Conservation (phyloP, 2,797 vertebrate species). For the Pelobates cultripes region DNA sequence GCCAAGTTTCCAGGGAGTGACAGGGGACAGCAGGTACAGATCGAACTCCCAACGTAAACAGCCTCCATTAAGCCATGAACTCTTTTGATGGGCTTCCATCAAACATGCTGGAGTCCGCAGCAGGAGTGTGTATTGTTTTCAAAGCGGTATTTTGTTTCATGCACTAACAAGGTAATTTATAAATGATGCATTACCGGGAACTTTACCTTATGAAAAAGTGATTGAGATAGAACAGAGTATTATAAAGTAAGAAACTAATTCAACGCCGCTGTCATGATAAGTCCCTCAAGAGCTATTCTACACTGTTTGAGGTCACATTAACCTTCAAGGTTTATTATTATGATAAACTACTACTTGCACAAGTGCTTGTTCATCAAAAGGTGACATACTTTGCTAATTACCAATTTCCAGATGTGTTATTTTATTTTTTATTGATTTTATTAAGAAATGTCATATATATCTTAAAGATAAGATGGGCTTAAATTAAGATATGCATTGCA, state of each 20-base stretch:
- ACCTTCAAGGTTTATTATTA: conserved; percentile 51
- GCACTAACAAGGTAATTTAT: conserved; percentile 79
- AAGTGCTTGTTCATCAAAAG: neutral
- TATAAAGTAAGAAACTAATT: conserved; percentile 51
- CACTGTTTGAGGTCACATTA: conserved; percentile 56
- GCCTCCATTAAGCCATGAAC: conserved; percentile 72
- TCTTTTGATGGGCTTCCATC: conserved; percentile 81
- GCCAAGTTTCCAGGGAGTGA: conserved; percentile 84
- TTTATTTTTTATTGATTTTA: neutral
- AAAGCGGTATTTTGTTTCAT: conserved; percentile 78
- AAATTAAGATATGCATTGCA: no score
- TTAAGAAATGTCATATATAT: no score
- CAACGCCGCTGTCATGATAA: conserved; percentile 54
- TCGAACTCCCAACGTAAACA: conserved; percentile 74
- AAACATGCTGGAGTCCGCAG: conserved; percentile 68
- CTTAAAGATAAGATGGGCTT: no score
- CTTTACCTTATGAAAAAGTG: conserved; percentile 51
- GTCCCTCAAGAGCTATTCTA: conserved; percentile 52
- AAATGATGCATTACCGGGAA: conserved; percentile 80
- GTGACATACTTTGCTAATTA: neutral
- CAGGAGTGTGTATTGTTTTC: conserved; percentile 79
- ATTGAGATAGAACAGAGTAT: conserved; percentile 45
- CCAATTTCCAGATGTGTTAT: neutral
- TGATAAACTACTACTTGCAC: conserved; percentile 9
- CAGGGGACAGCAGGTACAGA: conserved; percentile 90